These are phyloP conservation scores for Standfussiana lucernea DNA, from an alignment of 2,888 invertebrate genomes.

Conservation along the genomic window DNA sequence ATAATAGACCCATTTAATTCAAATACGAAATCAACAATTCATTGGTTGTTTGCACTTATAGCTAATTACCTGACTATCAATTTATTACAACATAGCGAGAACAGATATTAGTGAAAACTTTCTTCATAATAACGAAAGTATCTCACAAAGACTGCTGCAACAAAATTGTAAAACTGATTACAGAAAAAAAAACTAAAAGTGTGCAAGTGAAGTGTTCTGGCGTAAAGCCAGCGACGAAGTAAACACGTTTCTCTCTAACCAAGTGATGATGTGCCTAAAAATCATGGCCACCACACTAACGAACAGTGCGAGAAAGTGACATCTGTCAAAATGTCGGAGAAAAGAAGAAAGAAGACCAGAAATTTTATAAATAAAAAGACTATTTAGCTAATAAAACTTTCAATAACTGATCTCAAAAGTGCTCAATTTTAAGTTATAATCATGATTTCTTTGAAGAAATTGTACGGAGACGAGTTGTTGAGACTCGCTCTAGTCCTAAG, in stretches of 20 bases:
- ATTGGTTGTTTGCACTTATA: conserved; percentile 30
- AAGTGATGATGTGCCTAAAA: conserved; percentile 57
- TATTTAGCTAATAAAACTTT: conserved; percentile 53
- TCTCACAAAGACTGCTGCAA: conserved; percentile 56
- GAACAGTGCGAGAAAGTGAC: conserved; percentile 76
- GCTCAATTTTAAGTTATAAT: conserved; percentile 66
- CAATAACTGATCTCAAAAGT: conserved; percentile 65
- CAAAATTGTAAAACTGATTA: conserved; percentile 43
- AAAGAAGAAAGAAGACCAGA: conserved; percentile 83
- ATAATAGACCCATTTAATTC: conserved; percentile 22
- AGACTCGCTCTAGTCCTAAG: conserved; percentile 95
- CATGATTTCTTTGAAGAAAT: conserved; percentile 96
- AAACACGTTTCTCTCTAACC: conserved; percentile 22
- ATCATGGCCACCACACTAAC: conserved; percentile 39
- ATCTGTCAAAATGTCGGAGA: conserved; percentile 84
- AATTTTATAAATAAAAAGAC: conserved; percentile 62
- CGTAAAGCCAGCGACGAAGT: conserved; percentile 50
- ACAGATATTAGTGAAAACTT: conserved; percentile 3
- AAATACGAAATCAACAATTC: conserved; percentile 24
- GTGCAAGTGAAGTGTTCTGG: conserved; percentile 51
- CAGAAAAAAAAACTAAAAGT: conserved; percentile 55
- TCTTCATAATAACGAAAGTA: background rate
- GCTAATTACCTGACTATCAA: background rate
- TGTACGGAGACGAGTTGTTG: conserved; percentile 95
- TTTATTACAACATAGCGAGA: background rate